phyloP scores from a whole-genome alignment of 2,888 invertebrate genomes.

The Melanargia galathea region DNA sequence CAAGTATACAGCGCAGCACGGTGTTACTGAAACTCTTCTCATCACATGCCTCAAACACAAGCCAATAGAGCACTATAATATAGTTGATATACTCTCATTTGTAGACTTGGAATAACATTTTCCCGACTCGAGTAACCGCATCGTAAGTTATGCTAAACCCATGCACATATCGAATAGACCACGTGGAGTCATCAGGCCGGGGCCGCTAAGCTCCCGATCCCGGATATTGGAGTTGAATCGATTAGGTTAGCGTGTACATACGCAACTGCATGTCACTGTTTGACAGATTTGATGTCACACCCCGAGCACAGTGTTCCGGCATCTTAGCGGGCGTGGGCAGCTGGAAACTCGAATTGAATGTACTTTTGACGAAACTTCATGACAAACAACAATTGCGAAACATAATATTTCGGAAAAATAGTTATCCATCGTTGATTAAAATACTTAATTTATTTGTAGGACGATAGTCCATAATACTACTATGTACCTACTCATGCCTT shows the following conservation, averaged over 20 bases:
- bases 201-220: constrained; percentile 49
- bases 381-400: constrained; percentile 22
- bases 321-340: constrained; percentile 76
- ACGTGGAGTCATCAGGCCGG: constrained; percentile 60
- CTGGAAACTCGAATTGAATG: constrained; percentile 37
- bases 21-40: constrained; percentile 82
- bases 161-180: constrained; percentile 77
- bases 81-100: constrained; percentile 78
- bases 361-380: constrained; percentile 17
- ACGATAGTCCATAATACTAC: no score
- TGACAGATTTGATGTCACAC: constrained; percentile 80
- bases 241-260: constrained; percentile 73
- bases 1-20: constrained; percentile 76
- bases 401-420: not conserved
- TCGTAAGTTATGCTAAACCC: constrained; percentile 81
- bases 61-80: constrained; percentile 76
- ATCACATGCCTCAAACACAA: constrained; percentile 81
- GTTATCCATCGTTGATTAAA: no score
- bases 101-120: constrained; percentile 80
- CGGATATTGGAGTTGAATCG: constrained; percentile 58
- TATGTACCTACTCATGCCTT: no score
- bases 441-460: no score
- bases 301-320: constrained; percentile 82
- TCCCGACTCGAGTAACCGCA: constrained; percentile 80
- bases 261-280: constrained; percentile 81